Conservation (phyloP, 1,140 invertebrate genomes). For the Ceratina japonica region DNA sequence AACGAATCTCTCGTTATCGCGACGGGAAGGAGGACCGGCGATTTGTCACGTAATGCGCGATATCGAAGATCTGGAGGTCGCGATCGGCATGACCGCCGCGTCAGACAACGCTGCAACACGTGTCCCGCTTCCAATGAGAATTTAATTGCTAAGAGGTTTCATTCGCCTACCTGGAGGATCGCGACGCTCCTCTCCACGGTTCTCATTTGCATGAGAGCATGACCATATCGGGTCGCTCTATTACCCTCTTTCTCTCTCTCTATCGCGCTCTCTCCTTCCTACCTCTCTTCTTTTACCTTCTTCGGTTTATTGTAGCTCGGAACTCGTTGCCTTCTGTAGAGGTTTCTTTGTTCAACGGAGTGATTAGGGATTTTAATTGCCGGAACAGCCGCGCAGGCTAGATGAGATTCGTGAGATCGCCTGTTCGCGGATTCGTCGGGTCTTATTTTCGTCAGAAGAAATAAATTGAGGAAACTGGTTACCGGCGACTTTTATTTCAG, state of each 20-base stretch:
- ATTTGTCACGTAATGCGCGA: slow-evolving; percentile 73
- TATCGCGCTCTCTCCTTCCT: not conserved
- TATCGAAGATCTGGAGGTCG: slow-evolving; percentile 77
- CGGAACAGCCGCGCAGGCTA: no score
- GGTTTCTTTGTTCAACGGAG: not conserved
- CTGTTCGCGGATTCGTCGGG: no score
- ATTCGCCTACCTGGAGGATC: slow-evolving; percentile 53
- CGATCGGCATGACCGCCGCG: slow-evolving; percentile 71
- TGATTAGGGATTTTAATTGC: not conserved
- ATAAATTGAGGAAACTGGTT: no score
- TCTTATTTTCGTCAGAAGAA: no score
- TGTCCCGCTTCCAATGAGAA: slow-evolving; percentile 74
- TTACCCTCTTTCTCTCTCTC: slow-evolving; percentile 57
- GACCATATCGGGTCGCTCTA: slow-evolving; percentile 71
- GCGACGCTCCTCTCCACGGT: slow-evolving; percentile 44
- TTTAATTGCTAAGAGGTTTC: slow-evolving; percentile 73
- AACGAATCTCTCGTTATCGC: slow-evolving; percentile 50
- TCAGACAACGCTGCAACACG: slow-evolving; percentile 73
- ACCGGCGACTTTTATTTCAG: no score
- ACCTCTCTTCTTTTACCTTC: not conserved
- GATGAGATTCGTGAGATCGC: no score
- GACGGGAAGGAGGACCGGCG: slow-evolving; percentile 48
- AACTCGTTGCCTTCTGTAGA: not conserved
- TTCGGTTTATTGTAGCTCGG: not conserved
- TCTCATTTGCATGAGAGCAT: slow-evolving; percentile 70